Percentiles rank a stretch among this genome's conserved stretches.
Evolutionary conservation across 2,113 vertebrate species (phyloP).

Genomic region (Gymnobelideus leadbeateri): DNA sequence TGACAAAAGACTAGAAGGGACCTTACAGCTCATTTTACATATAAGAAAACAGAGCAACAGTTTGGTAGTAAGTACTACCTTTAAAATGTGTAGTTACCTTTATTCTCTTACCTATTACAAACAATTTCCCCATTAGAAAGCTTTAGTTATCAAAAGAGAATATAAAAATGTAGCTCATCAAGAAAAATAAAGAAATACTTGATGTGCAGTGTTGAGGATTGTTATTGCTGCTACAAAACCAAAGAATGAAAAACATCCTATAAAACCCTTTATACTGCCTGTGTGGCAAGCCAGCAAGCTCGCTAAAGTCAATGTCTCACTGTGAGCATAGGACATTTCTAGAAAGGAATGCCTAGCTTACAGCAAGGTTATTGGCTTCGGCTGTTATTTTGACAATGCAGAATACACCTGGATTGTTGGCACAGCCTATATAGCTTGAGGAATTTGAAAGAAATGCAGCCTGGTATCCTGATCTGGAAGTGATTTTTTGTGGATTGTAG

Average conservation of each 20-base stretch:
- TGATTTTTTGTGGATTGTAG: not conserved
- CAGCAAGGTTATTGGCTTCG: not conserved
- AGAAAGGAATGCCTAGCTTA: constrained; percentile 10
- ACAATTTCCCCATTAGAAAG: not conserved
- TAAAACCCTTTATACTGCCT: not conserved
- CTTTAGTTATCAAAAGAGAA: constrained; percentile 18
- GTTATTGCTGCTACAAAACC: not conserved
- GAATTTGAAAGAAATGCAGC: not conserved
- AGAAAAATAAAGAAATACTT: constrained; percentile 33
- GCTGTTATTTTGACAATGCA: not conserved
- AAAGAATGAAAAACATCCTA: not conserved
- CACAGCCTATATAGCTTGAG: not conserved
- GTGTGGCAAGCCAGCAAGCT: not conserved
- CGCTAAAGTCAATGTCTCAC: constrained; percentile 15
- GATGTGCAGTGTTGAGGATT: not conserved
- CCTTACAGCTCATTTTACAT: not conserved
- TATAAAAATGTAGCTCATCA: constrained; percentile 16
- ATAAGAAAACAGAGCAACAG: not conserved
- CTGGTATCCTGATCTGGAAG: not conserved
- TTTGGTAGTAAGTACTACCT: not conserved
- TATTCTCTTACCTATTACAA: not conserved
- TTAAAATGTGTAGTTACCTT: not conserved
- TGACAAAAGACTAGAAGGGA: not conserved
- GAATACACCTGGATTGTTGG: not conserved
- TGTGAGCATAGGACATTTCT: not conserved